Evolutionary conservation across 2,113 vertebrate genomes (phyloP).

Genomic region (Limanda limanda): DNA sequence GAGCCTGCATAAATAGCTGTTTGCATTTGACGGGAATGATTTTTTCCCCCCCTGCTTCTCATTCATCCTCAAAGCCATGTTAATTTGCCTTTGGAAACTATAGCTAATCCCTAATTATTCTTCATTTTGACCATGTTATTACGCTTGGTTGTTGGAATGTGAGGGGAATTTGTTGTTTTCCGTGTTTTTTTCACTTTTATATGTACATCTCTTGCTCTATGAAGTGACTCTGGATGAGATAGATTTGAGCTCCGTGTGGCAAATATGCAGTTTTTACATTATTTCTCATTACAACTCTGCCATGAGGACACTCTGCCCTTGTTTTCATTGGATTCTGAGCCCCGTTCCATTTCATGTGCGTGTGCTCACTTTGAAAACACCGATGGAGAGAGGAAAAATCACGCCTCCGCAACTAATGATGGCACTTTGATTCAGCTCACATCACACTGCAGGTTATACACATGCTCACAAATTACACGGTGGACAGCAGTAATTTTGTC

Average conservation of each 20-base stretch:
- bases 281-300: neutral
- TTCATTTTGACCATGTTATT: constrained; percentile 14
- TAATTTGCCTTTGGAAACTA: constrained; percentile 48
- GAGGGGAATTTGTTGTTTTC: constrained; percentile 5
- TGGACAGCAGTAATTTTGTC: constrained; percentile 45
- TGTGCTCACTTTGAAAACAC: constrained; percentile 36
- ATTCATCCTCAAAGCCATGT: constrained; percentile 44
- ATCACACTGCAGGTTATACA: constrained; percentile 59
- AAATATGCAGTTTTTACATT: constrained; percentile 20
- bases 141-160: constrained; percentile 9
- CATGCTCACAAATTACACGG: constrained; percentile 46
- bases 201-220: neutral
- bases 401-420: constrained; percentile 54
- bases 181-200: no score
- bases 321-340: constrained; percentile 32
- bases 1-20: constrained; percentile 77
- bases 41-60: constrained; percentile 5
- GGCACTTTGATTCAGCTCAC: constrained; percentile 66
- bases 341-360: constrained; percentile 4
- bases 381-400: constrained; percentile 28
- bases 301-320: constrained; percentile 46
- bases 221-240: neutral
- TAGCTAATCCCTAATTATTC: constrained; percentile 55
- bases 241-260: constrained; percentile 5
- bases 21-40: constrained; percentile 60